Conservation (phyloP, 1,140 invertebrate genomes). For the Hylaeus volcanicus region DNA sequence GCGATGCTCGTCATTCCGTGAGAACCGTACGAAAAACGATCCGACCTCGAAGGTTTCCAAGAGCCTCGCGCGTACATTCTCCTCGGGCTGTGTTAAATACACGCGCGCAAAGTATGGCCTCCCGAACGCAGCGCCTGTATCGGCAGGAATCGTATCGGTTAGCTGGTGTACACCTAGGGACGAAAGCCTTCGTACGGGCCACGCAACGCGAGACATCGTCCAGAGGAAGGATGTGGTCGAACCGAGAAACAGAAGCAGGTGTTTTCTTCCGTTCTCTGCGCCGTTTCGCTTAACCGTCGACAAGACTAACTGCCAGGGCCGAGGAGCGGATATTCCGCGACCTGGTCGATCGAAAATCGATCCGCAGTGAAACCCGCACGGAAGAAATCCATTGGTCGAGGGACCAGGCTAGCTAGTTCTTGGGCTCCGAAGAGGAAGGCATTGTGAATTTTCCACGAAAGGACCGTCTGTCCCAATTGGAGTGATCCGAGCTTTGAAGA, state of each 20-base stretch:
- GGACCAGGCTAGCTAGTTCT: too few relatives aligned
- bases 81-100: background rate
- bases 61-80: background rate
- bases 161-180: background rate
- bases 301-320: too few relatives aligned
- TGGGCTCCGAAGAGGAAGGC: too few relatives aligned
- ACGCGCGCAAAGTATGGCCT: slow-evolving; percentile 37
- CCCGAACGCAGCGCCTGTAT: background rate
- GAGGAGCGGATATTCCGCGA: too few relatives aligned
- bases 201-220: slow-evolving; percentile 24
- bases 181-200: background rate
- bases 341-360: too few relatives aligned
- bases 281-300: background rate
- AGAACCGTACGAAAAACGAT: slow-evolving; percentile 75
- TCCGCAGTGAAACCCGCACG: too few relatives aligned
- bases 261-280: slow-evolving; percentile 24
- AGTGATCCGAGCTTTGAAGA: too few relatives aligned
- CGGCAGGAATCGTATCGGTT: background rate
- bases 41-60: slow-evolving; percentile 33
- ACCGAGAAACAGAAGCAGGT: slow-evolving; percentile 62
- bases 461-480: too few relatives aligned
- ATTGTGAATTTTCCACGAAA: too few relatives aligned
- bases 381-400: too few relatives aligned
- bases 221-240: slow-evolving; percentile 73
- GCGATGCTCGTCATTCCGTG: slow-evolving; percentile 58